Evolutionary conservation across 2,113 vertebrate species (phyloP).

Genomic region (Mormyrus iriodes): DNA sequence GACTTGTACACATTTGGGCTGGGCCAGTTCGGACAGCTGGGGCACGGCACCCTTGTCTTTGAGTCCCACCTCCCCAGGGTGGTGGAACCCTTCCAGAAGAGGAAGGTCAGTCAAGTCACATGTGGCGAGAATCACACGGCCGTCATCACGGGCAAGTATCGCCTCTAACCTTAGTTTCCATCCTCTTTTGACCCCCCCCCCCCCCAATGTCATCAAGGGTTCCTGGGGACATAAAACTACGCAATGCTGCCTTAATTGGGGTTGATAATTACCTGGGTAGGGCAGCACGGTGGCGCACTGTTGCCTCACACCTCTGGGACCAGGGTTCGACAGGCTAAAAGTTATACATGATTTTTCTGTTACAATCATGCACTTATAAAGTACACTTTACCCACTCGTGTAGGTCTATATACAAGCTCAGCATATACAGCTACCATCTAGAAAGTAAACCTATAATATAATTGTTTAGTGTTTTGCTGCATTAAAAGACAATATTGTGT

Average conservation of each 20-base stretch:
- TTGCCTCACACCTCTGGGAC: not conserved
- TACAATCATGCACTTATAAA: not conserved
- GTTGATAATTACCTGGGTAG: not conserved
- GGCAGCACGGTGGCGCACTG: not conserved
- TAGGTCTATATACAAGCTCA: not conserved
- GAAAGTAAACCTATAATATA: too few species aligned
- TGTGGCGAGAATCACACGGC: slow-evolving; percentile 91
- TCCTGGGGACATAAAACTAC: not conserved
- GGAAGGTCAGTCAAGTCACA: slow-evolving; percentile 63
- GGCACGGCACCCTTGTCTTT: slow-evolving; percentile 83
- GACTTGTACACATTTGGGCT: slow-evolving; percentile 81
- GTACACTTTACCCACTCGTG: not conserved
- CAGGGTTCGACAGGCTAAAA: not conserved
- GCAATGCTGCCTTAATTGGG: not conserved
- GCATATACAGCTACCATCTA: not conserved
- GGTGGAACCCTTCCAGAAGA: slow-evolving; percentile 66
- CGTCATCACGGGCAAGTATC: slow-evolving; percentile 72
- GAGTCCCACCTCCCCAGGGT: slow-evolving; percentile 70
- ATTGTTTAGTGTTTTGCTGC: too few species aligned
- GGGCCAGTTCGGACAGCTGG: slow-evolving; percentile 90
- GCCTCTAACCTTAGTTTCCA: not conserved
- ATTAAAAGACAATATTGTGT: too few species aligned
- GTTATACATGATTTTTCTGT: not conserved
- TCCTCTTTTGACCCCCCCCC: not conserved
- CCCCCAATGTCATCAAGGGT: not conserved